Percentiles rank a stretch among this genome's conserved stretches.
These are phyloP conservation scores for Ctenochaetus hawaiiensis DNA, from an alignment of 2,797 vertebrate species.

Conservation along the genomic window DNA sequence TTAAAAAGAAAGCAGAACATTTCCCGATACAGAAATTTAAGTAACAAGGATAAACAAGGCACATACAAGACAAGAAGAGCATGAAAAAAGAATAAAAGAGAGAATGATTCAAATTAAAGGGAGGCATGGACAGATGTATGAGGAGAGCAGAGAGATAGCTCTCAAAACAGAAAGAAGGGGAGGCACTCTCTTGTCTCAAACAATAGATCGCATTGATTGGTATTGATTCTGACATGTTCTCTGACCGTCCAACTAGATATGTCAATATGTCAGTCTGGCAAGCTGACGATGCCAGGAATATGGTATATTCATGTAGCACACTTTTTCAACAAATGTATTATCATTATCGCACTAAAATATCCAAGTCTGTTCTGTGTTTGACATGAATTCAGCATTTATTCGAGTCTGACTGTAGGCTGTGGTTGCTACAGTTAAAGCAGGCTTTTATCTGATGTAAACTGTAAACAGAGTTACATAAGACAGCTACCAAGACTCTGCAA, in stretches of 20 bases:
- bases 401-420: background rate
- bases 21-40: background rate
- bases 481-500: background rate
- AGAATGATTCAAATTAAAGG: background rate
- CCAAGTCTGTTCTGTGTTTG: background rate
- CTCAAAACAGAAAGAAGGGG: background rate
- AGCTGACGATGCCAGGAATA: slow-evolving; percentile 23
- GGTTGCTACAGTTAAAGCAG: background rate
- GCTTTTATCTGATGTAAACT: background rate
- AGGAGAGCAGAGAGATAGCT: background rate
- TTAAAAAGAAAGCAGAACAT: background rate
- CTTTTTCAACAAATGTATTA: background rate
- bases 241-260: slow-evolving; percentile 26
- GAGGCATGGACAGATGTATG: background rate
- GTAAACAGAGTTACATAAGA: background rate
- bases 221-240: slow-evolving; percentile 31
- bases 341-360: background rate
- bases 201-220: slow-evolving; percentile 17
- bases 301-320: background rate
- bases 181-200: slow-evolving; percentile 18
- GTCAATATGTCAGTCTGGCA: slow-evolving; percentile 30
- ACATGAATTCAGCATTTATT: background rate
- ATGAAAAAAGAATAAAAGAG: background rate
- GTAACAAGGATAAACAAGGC: background rate
- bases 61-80: background rate